Evolutionary conservation across 2,113 vertebrate genomes (phyloP).

Genomic region (Saimiri boliviensis): DNA sequence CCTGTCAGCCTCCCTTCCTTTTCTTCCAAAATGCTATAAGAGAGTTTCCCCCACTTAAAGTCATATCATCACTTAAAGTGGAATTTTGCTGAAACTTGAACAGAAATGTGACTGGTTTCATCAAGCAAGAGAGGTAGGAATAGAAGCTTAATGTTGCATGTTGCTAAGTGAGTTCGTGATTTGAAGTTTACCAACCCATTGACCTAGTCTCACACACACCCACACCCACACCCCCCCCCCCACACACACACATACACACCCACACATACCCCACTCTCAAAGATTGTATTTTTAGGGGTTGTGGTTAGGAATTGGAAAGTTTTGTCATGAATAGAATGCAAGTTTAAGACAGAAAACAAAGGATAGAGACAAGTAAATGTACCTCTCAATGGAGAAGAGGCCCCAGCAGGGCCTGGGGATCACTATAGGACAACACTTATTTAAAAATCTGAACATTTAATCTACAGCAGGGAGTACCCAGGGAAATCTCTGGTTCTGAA

Average conservation of each 20-base stretch:
- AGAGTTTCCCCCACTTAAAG: constrained; percentile 31
- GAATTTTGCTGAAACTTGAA: constrained; percentile 43
- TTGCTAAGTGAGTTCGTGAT: background rate
- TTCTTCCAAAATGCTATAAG: constrained; percentile 49
- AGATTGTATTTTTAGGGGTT: background rate
- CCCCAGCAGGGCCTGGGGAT: background rate
- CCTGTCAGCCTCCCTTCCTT: constrained; percentile 55
- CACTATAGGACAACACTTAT: background rate
- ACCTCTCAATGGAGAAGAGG: background rate
- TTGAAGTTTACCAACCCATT: background rate
- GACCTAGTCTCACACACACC: background rate
- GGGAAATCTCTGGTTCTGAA: background rate
- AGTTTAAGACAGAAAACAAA: constrained; percentile 15
- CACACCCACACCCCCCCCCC: background rate
- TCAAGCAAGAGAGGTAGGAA: background rate
- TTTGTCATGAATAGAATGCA: background rate
- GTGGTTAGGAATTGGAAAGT: background rate
- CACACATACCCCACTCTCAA: background rate
- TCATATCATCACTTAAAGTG: constrained; percentile 9
- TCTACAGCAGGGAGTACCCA: background rate
- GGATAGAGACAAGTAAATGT: background rate
- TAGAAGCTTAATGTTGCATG: background rate
- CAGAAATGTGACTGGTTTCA: constrained; percentile 41
- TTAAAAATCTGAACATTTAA: constrained; percentile 14
- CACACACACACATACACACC: background rate